Conservation (phyloP, 2,797 vertebrate species). For the Bradypodion ventrale region DNA sequence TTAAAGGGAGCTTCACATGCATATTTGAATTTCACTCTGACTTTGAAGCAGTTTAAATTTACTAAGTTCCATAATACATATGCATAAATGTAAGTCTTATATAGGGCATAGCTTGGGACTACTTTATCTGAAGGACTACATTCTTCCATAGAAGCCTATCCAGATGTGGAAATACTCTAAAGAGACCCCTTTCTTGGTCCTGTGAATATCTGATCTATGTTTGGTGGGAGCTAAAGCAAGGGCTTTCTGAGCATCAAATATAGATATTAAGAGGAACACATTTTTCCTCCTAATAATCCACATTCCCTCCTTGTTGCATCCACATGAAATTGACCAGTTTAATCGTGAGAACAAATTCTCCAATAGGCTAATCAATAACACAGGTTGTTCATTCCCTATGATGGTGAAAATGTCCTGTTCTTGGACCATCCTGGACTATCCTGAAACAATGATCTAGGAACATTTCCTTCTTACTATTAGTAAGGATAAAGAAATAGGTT, state of each 20-base stretch:
- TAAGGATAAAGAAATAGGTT: too few species aligned
- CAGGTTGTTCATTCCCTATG: too few species aligned
- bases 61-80: conserved; percentile 16
- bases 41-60: conserved; percentile 30
- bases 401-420: too few species aligned
- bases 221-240: neutral
- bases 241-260: neutral
- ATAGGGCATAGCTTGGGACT: fast-evolving
- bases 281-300: too few species aligned
- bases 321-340: too few species aligned
- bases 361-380: too few species aligned
- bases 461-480: too few species aligned
- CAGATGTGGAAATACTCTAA: neutral
- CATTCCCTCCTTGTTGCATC: too few species aligned
- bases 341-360: too few species aligned
- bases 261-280: too few species aligned
- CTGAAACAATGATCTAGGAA: too few species aligned
- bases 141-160: neutral
- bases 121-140: neutral
- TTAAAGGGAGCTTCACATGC: conserved; percentile 34
- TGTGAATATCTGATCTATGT: neutral
- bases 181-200: neutral
- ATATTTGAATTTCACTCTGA: conserved; percentile 29
- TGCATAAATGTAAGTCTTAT: conserved; percentile 15
- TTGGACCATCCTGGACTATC: too few species aligned